phyloP scores from a whole-genome alignment of 2,113 vertebrate genomes.

The Petaurus breviceps region DNA sequence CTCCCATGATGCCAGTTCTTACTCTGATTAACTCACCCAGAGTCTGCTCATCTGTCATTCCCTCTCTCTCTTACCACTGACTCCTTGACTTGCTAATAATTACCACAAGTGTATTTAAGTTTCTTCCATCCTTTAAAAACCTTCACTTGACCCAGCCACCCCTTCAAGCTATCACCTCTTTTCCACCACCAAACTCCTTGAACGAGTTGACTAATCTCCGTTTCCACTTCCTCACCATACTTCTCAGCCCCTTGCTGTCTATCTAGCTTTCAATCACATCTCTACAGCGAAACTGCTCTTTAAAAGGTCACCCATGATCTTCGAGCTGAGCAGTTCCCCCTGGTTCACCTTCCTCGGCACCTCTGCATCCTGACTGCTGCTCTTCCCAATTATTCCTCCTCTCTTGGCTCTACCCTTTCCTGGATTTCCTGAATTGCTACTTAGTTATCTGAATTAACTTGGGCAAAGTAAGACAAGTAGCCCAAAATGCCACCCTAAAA shows the following conservation, averaged over 20 bases:
- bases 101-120: neutral
- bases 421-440: neutral
- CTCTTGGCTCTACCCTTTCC: neutral
- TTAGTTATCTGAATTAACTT: neutral
- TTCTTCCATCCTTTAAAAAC: neutral
- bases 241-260: neutral
- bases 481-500: neutral
- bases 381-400: neutral
- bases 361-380: neutral
- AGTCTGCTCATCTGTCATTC: neutral
- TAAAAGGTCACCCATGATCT: neutral
- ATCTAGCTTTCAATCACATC: neutral
- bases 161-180: neutral
- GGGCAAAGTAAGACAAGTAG: neutral
- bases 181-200: neutral
- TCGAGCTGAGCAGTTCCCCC: neutral
- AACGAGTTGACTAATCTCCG: neutral
- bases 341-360: neutral
- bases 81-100: neutral
- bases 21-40: neutral
- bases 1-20: neutral
- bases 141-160: neutral
- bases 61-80: neutral
- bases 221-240: neutral
- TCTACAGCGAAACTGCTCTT: neutral